Percentiles rank a stretch among this genome's conserved stretches.
phyloP scores from a whole-genome alignment of 2,113 vertebrate genomes.

The Acrocephalus kingi region DNA sequence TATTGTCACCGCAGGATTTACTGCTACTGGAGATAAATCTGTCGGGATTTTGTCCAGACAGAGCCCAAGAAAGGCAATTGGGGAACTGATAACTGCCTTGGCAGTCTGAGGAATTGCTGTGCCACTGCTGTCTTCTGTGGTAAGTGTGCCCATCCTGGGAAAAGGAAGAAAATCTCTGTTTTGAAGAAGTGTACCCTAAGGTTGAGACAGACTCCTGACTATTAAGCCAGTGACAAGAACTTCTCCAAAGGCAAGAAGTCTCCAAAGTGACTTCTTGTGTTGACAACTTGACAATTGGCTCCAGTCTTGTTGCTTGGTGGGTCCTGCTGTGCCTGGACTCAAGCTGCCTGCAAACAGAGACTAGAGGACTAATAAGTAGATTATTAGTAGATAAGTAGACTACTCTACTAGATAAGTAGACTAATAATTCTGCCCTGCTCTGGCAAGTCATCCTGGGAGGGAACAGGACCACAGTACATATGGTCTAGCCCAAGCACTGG shows the following conservation, averaged over 20 bases:
- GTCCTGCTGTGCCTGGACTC: not conserved
- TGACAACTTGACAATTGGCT: not conserved
- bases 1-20: not conserved
- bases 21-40: not conserved
- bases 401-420: not conserved
- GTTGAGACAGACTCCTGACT: not conserved
- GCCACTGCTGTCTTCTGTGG: not conserved
- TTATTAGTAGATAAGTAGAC: not conserved
- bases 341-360: not conserved
- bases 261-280: not conserved
- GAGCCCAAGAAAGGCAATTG: not conserved
- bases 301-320: not conserved
- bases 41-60: not conserved
- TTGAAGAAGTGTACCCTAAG: not conserved
- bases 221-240: not conserved
- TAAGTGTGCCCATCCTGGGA: not conserved
- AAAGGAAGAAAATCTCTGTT: not conserved
- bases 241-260: not conserved
- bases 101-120: not conserved
- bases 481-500: not conserved
- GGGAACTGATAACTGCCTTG: not conserved
- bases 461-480: not conserved
- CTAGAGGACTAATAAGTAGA: not conserved
- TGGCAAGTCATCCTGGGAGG: not conserved
- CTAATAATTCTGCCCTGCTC: not conserved